Percentiles rank a stretch among this genome's conserved stretches.
phyloP scores from a whole-genome alignment of 2,113 vertebrate species.

The Anarrhichthys ocellatus region DNA sequence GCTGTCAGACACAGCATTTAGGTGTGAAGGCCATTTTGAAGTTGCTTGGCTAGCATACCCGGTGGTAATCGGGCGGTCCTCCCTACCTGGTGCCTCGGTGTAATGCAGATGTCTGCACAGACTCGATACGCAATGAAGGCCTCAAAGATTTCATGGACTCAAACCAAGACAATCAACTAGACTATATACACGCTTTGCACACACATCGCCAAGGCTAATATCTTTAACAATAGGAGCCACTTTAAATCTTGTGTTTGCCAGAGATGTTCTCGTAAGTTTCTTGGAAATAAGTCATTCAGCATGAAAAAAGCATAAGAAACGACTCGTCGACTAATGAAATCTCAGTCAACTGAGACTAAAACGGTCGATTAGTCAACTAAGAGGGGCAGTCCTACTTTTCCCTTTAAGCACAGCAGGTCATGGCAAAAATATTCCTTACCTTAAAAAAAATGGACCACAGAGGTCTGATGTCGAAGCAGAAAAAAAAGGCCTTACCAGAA shows the following conservation, averaged over 20 bases:
- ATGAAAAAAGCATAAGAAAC: not conserved
- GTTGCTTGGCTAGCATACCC: not conserved
- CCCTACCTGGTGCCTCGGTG: not conserved
- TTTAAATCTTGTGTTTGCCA: not conserved
- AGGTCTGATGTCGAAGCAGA: not conserved
- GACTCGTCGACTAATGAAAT: not conserved
- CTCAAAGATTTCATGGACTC: not conserved
- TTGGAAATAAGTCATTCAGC: not conserved
- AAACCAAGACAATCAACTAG: not conserved
- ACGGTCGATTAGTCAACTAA: not conserved
- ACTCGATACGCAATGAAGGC: not conserved
- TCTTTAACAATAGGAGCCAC: not conserved
- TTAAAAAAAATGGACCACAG: not conserved
- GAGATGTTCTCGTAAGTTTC: not conserved
- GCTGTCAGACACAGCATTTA: not conserved
- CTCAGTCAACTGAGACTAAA: not conserved
- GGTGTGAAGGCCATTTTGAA: constrained; percentile 23
- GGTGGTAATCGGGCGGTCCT: not conserved
- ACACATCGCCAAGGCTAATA: not conserved
- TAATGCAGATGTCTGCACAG: not conserved
- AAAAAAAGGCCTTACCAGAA: not conserved
- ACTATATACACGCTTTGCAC: not conserved
- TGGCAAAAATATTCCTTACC: not conserved
- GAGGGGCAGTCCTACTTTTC: not conserved
- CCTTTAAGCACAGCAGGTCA: no score